Conservation (phyloP, 1,140 invertebrate species). For the Hyles euphorbiae region DNA sequence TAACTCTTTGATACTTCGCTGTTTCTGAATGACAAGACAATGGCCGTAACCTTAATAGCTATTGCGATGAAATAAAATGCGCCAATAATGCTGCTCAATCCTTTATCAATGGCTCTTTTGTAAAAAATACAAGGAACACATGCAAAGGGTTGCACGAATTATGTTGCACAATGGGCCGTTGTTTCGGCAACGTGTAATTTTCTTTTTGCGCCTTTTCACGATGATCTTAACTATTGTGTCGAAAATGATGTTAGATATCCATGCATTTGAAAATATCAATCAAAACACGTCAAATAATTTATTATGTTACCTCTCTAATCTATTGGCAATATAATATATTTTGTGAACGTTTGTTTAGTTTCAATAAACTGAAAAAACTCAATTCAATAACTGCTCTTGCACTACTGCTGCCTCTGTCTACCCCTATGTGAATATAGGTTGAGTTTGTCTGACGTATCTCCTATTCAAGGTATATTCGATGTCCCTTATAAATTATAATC, state of each 20-base stretch:
- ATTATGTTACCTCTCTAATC: too few relatives aligned
- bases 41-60: background rate
- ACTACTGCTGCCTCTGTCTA: too few relatives aligned
- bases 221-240: background rate
- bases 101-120: slow-evolving; percentile 2
- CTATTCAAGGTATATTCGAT: too few relatives aligned
- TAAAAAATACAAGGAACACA: slow-evolving; percentile 3
- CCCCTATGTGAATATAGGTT: too few relatives aligned
- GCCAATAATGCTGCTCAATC: slow-evolving; percentile 1
- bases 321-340: too few relatives aligned
- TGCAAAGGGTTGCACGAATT: slow-evolving; percentile 30
- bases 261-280: too few relatives aligned
- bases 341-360: too few relatives aligned
- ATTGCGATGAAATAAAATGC: background rate
- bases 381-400: too few relatives aligned
- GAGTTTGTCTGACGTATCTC: too few relatives aligned
- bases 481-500: too few relatives aligned
- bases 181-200: slow-evolving; percentile 31
- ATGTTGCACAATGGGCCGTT: slow-evolving; percentile 26
- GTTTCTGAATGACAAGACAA: background rate
- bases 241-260: background rate
- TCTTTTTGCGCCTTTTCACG: slow-evolving; percentile 6
- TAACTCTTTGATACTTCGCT: background rate
- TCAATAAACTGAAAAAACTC: too few relatives aligned
- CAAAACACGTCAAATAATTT: too few relatives aligned